Evolutionary conservation across 2,888 invertebrate species (phyloP), one percentile per base, ranked within the genome.

Genomic region (Zonitis immaculata): DNA sequence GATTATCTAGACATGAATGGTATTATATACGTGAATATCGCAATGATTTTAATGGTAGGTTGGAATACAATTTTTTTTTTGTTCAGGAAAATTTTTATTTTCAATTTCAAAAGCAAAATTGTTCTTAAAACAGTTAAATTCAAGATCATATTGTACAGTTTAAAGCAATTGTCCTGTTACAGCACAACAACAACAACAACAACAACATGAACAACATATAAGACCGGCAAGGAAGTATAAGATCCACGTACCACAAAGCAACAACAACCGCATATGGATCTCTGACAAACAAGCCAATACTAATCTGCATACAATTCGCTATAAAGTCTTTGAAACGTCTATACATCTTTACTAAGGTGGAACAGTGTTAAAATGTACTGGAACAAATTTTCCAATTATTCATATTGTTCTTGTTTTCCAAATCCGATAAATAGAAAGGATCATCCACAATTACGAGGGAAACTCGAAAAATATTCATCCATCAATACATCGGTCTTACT

Each of bases 221-320:
- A 18, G 20, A 30, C 20, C 45, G 45, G 45, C 14, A 45, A 45
- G 45, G 45, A 45, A 45, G 44, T 44, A 5, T 1, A 28, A 28
- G 44, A 44, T 44, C 27, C 44, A 44, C 44, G 44, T 44, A 44
- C 26, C 44, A 18, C 39, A 39, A 44, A 44, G 44, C 9, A 28
- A 45, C 45, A 44, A 45, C 28, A 45, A 14, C 45, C 48, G 42
- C 59, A 56, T 54, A 58, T 52, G 53, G 55, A 52, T 60, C 58
- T 51, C 62, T 69, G 69, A 69, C 69, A 69, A 68, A 69, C 68
- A 69, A 68, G 68, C 67, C 60, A 65, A 62, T 62, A 59, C 64
- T 66, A 62, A 69, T 69, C 68, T 69, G 64, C 69, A 69, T 69
- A 69, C 69, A 69, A 69, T 69, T 61, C 66, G 42, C 65, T 59